phyloP scores from a whole-genome alignment of 2,797 vertebrate species.

The Anableps anableps region DNA sequence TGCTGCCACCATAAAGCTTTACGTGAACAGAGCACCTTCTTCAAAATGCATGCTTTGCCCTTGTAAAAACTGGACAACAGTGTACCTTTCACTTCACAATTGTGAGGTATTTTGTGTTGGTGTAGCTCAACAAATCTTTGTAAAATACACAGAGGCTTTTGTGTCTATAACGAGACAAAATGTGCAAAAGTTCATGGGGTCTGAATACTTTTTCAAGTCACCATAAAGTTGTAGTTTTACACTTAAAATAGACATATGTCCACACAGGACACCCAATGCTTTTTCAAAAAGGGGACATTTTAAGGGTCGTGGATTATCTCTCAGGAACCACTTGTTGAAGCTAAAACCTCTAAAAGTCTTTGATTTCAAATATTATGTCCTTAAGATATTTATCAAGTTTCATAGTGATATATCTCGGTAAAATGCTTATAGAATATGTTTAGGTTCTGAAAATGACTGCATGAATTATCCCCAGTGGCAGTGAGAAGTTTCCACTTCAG shows the following conservation, averaged over 20 bases:
- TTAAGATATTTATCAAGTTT: background rate
- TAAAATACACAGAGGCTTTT: background rate
- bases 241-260: background rate
- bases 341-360: conserved; percentile 1
- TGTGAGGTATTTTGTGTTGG: background rate
- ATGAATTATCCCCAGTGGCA: conserved; percentile 62
- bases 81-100: background rate
- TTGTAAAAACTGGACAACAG: background rate
- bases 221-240: background rate
- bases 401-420: background rate
- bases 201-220: background rate
- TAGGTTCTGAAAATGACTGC: conserved; percentile 33
- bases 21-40: background rate
- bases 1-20: background rate
- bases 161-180: background rate
- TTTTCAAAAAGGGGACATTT: conserved; percentile 3
- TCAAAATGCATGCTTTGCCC: background rate
- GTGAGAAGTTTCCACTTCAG: conserved; percentile 64
- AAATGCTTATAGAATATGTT: conserved; percentile 16
- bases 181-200: background rate
- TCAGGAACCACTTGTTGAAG: background rate
- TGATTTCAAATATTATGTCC: background rate
- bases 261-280: background rate
- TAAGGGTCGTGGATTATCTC: conserved; percentile 11
- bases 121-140: background rate